Evolutionary conservation across 2,797 vertebrate genomes (phyloP), one percentile per base, ranked within the genome.

Genomic region (Sus cebifrons): DNA sequence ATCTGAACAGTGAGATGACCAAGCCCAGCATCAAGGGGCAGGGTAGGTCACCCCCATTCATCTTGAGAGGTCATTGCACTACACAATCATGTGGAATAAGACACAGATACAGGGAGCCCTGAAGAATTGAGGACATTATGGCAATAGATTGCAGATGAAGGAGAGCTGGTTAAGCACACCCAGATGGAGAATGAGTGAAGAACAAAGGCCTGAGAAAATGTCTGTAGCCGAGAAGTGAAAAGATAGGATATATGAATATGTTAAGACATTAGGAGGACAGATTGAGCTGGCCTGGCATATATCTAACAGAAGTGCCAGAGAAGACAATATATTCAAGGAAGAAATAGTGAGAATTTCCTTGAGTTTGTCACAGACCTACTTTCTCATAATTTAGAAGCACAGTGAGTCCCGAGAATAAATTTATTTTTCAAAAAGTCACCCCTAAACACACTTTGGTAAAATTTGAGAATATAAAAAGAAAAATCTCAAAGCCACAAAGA

Each of bases 301-400:
- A 81, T 58, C 64, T 86, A 79, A 62, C 27, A 5, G 15, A n/a
- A 67, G 29, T 29, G 27, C 15, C 32, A 78, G 64, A 58, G 58
- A 64, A 27, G 25, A 71, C 40, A 23, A 12, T 21, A 64, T 18
- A 29, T 60, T 91, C 17, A 62, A 93, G 52, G 36, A 87, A 32
- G 82, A 78, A 87, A 78, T 14, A 79, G 17, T 96, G 23, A 60
- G 23, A 58, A 44, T 16, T 88, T 65, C n/a, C n/a, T 52, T 25
- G 8, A 77, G 56, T 83, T 87, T 62, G 17, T 60, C 87, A 58
- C 18, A 90, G 54, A 70, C 1, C 13, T 70, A 3, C 15, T 49
- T 75, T 89, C 62, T 92, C 54, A 75, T 56, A 78, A 89, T 89
- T 64, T 65, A 27, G 36, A 93, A 73, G 15, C 56, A 54, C 15